These are phyloP conservation scores for Pogoniulus pusillus DNA, from an alignment of 2,797 vertebrate genomes.

Conservation along the genomic window DNA sequence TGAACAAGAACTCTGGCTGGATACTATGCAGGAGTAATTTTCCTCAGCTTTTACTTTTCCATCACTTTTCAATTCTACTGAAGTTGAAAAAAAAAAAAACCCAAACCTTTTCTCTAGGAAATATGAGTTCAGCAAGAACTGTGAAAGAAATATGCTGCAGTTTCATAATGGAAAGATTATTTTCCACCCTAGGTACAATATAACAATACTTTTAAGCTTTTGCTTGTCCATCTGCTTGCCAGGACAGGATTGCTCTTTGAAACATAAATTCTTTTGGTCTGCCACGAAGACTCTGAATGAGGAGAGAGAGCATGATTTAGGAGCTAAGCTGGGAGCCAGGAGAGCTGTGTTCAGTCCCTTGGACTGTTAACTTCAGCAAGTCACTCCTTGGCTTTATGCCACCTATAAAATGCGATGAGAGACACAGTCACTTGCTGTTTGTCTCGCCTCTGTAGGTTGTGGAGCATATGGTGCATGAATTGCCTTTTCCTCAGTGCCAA, in stretches of 20 bases:
- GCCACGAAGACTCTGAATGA: neutral
- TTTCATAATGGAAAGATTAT: neutral
- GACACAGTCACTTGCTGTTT: neutral
- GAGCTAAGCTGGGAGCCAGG: neutral
- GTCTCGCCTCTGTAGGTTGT: neutral
- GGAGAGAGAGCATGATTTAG: neutral
- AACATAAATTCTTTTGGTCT: constrained; percentile 9
- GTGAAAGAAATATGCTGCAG: neutral
- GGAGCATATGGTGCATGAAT: neutral
- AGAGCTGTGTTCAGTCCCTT: neutral
- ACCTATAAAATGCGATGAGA: neutral
- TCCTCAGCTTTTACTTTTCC: neutral
- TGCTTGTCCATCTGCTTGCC: neutral
- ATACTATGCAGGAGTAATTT: neutral
- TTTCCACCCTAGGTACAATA: neutral
- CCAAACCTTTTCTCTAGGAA: neutral
- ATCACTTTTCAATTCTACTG: neutral
- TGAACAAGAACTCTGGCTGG: neutral
- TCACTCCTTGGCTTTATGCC: constrained; percentile 13
- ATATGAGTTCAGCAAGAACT: neutral
- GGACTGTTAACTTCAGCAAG: constrained; percentile 6
- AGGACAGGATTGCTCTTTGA: neutral
- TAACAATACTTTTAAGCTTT: neutral
- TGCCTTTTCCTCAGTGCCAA: constrained; percentile 14
- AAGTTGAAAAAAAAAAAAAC: neutral